phyloP scores from a whole-genome alignment of 2,113 vertebrate species.

The Tenrec ecaudatus region DNA sequence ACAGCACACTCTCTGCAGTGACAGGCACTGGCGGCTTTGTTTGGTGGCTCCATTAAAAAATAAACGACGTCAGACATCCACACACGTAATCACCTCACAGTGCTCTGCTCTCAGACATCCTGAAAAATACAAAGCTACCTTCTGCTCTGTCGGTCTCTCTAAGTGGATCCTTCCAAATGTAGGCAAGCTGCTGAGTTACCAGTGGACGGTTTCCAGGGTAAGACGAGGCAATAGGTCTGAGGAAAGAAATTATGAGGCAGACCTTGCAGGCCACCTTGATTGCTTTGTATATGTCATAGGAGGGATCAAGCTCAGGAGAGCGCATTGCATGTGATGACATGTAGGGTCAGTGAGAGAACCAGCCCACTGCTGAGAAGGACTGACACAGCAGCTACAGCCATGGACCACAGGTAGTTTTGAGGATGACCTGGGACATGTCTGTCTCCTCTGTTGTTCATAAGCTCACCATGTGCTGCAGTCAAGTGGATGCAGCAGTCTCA shows the following conservation, averaged over 20 bases:
- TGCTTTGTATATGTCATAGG: not conserved
- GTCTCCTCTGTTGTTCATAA: not conserved
- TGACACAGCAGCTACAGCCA: not conserved
- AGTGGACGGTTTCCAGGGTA: not conserved
- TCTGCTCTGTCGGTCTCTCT: not conserved
- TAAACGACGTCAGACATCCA: not conserved
- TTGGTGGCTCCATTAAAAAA: not conserved
- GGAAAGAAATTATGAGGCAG: not conserved
- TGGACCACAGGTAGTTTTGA: not conserved
- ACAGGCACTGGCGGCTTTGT: not conserved
- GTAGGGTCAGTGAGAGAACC: not conserved
- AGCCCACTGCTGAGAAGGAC: not conserved
- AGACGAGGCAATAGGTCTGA: not conserved
- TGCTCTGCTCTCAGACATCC: not conserved
- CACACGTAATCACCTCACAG: not conserved
- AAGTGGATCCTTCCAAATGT: not conserved
- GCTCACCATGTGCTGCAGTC: not conserved
- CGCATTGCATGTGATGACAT: not conserved
- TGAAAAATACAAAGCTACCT: not conserved
- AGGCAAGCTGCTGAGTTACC: not conserved
- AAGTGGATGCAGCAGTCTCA: not conserved
- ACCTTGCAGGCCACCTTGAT: not conserved
- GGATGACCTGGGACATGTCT: not conserved
- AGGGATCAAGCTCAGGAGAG: not conserved
- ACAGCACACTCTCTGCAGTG: not conserved